phyloP scores from a whole-genome alignment of 2,888 invertebrate genomes.

The Mythimna vitellina region DNA sequence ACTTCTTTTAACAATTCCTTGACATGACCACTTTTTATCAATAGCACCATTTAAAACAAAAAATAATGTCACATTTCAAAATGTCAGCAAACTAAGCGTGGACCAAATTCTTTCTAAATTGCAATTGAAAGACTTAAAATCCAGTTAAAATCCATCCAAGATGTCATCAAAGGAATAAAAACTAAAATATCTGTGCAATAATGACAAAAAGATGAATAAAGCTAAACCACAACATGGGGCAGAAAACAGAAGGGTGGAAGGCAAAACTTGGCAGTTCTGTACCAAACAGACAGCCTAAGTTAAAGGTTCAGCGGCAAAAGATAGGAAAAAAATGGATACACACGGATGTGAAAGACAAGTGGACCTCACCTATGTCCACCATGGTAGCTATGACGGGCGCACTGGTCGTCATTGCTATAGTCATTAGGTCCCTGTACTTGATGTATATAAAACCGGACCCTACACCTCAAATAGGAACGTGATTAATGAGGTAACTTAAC shows the following conservation, averaged over 20 bases:
- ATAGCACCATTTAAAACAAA: constrained; percentile 13
- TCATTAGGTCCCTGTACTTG: constrained; percentile 73
- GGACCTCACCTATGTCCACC: constrained; percentile 39
- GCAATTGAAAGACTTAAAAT: constrained; percentile 15
- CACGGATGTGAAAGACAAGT: not conserved
- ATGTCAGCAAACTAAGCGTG: constrained; percentile 20
- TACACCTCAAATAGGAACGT: not conserved
- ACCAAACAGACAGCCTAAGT: not conserved
- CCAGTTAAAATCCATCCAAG: not conserved
- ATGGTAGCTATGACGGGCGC: constrained; percentile 70
- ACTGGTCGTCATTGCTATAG: constrained; percentile 66
- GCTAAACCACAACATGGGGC: not conserved
- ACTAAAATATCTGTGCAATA: too few species aligned
- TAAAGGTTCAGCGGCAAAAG: not conserved
- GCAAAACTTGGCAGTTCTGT: not conserved
- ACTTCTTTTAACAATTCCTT: constrained; percentile 11
- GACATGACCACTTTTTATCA: constrained; percentile 5
- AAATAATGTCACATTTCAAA: constrained; percentile 29
- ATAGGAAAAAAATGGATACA: constrained; percentile 22
- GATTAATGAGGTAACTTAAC: constrained; percentile 6
- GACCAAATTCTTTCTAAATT: constrained; percentile 24
- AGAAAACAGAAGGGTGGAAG: not conserved
- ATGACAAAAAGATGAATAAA: constrained; percentile 23
- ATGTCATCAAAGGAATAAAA: not conserved
- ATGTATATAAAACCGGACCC: constrained; percentile 70